A percentile compares a stretch with the other conserved stretches of the same genome.
phyloP scores from a whole-genome alignment of 2,113 vertebrate genomes.

The Camelus dromedarius region DNA sequence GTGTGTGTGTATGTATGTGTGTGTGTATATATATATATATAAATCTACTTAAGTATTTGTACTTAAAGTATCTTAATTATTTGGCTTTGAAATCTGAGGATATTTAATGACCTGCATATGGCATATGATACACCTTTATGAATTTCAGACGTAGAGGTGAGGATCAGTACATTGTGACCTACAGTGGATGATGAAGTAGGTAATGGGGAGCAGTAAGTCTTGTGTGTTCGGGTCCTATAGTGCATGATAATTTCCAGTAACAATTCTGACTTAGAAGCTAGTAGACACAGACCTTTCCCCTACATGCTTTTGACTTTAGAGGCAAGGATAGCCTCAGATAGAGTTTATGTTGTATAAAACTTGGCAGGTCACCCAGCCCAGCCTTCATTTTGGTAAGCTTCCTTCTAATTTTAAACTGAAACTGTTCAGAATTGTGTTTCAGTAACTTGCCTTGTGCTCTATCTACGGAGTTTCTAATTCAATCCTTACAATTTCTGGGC shows the following conservation, averaged over 20 bases:
- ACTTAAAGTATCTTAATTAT: not conserved
- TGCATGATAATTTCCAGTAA: not conserved
- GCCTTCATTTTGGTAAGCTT: not conserved
- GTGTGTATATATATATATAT: not conserved
- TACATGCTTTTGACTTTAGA: not conserved
- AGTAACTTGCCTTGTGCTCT: not conserved
- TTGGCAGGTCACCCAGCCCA: not conserved
- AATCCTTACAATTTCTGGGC: not conserved
- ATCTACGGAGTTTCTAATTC: not conserved
- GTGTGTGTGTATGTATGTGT: accelerated
- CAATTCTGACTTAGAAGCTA: not conserved
- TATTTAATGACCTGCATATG: not conserved
- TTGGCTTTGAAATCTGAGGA: not conserved
- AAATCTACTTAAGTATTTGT: not conserved
- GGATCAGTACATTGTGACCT: not conserved
- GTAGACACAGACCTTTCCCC: not conserved
- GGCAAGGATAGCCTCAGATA: not conserved
- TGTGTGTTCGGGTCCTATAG: not conserved
- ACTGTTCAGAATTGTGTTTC: constrained; percentile 1
- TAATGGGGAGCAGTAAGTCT: not conserved
- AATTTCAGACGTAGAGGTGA: not conserved
- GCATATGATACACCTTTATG: not conserved
- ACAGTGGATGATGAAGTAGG: not conserved
- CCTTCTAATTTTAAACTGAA: constrained; percentile 53
- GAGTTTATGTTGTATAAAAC: not conserved